These are phyloP conservation scores for Benthosema pterotum DNA, from an alignment of 2,797 vertebrate species.

Conservation along the genomic window DNA sequence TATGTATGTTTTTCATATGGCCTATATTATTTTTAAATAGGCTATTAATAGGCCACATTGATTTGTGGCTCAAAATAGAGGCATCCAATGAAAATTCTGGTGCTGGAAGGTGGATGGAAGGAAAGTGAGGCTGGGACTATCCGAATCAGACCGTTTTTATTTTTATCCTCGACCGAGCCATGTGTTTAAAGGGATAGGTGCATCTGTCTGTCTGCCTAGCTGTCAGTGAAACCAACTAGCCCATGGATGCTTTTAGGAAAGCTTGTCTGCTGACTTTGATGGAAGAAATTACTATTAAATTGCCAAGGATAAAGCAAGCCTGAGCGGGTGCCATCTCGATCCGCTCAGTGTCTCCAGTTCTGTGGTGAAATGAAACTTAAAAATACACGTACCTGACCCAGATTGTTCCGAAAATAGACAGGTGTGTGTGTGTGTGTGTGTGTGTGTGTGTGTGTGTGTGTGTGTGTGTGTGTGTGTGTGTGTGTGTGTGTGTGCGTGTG, in stretches of 20 bases:
- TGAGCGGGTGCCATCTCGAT: neutral
- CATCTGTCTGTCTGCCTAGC: slow-evolving; percentile 1
- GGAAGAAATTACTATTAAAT: slow-evolving; percentile 29
- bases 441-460: too few relatives aligned
- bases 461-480: too few relatives aligned
- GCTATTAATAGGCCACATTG: slow-evolving; percentile 1
- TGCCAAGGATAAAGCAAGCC: slow-evolving; percentile 4
- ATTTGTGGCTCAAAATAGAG: slow-evolving; percentile 2
- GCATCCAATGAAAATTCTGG: neutral
- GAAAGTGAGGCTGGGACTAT: slow-evolving; percentile 4
- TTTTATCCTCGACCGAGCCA: slow-evolving; percentile 26
- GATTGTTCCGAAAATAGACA: slow-evolving; percentile 41
- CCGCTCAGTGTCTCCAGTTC: too few relatives aligned
- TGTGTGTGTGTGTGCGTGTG: too few relatives aligned
- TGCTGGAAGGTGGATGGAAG: slow-evolving; percentile 4
- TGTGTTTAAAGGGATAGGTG: neutral
- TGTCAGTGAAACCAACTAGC: neutral
- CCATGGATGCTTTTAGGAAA: slow-evolving; percentile 1
- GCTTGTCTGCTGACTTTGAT: slow-evolving; percentile 3
- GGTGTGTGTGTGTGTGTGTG: too few relatives aligned
- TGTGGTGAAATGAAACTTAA: neutral
- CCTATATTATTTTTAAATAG: too few relatives aligned
- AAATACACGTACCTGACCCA: slow-evolving; percentile 41
- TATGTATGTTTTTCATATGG: too few relatives aligned
- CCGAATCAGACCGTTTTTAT: slow-evolving; percentile 7